Evolutionary conservation across 1,140 invertebrate species (phyloP).

Genomic region (Conopomorpha cramerella): DNA sequence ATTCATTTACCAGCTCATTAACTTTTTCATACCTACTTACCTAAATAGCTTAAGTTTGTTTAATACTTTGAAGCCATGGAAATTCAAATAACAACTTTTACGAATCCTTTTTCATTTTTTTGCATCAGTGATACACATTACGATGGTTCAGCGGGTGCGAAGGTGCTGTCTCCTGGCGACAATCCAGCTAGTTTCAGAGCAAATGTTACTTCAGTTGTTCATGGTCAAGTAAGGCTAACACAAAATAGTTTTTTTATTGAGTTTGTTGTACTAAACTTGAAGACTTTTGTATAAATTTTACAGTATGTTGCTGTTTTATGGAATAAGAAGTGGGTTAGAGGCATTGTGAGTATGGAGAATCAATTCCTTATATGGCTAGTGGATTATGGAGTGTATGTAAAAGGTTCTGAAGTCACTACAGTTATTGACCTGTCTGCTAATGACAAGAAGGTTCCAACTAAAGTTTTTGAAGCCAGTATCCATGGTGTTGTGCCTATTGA

Average conservation of each 20-base stretch:
- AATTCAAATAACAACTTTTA: not conserved
- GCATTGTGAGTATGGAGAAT: constrained; percentile 21
- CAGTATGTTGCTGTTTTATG: constrained; percentile 34
- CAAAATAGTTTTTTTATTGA: not conserved
- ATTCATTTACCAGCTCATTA: no score
- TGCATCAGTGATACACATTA: not conserved
- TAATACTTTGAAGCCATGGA: no score
- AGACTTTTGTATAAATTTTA: constrained; percentile 5
- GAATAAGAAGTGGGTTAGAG: constrained; percentile 26
- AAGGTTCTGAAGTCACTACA: constrained; percentile 17
- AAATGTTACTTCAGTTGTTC: not conserved
- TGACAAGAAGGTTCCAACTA: constrained; percentile 21
- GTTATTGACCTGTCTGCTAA: constrained; percentile 16
- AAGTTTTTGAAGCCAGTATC: constrained; percentile 35
- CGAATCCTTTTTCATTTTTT: not conserved
- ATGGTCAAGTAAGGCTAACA: not conserved
- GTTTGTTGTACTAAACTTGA: not conserved
- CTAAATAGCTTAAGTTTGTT: no score
- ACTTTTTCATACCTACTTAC: no score
- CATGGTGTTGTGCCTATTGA: constrained; percentile 28
- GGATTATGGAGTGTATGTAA: constrained; percentile 24
- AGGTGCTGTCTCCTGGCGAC: not conserved
- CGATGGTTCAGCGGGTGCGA: not conserved
- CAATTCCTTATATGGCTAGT: constrained; percentile 29
- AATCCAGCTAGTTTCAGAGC: not conserved